These are phyloP conservation scores for Apostichopus parvimensis DNA, from an alignment of 35 echinoderm and acorn worm species.

Conservation along the genomic window DNA sequence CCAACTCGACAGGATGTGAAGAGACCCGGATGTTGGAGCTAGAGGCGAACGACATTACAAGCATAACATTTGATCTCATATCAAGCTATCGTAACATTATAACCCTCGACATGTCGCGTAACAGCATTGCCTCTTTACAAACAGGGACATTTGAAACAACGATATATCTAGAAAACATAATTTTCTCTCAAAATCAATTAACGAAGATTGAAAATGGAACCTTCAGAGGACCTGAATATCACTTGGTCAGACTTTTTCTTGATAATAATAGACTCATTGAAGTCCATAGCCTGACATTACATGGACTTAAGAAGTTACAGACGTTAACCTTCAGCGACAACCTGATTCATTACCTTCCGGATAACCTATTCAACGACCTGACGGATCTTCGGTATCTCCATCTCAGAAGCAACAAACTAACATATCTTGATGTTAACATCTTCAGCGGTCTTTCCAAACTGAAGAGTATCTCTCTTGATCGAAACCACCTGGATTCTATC, in stretches of 20 bases:
- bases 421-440: background rate
- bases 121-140: background rate
- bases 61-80: background rate
- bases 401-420: background rate
- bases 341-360: background rate
- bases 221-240: background rate
- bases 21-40: background rate
- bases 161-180: background rate
- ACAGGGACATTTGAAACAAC: background rate
- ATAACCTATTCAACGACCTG: background rate
- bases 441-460: background rate
- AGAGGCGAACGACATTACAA: background rate
- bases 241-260: background rate
- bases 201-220: background rate
- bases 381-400: background rate
- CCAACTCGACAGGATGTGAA: conserved; percentile 12
- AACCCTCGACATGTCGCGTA: background rate
- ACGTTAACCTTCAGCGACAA: background rate
- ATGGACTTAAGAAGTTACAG: background rate
- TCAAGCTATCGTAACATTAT: background rate
- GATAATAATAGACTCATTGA: background rate
- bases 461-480: background rate
- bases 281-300: background rate
- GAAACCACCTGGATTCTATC: background rate
- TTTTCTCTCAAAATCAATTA: background rate